A percentile compares a stretch with the other conserved stretches of the same genome.
phyloP scores from a whole-genome alignment of 2,888 invertebrate species.

The Acleris cristana region DNA sequence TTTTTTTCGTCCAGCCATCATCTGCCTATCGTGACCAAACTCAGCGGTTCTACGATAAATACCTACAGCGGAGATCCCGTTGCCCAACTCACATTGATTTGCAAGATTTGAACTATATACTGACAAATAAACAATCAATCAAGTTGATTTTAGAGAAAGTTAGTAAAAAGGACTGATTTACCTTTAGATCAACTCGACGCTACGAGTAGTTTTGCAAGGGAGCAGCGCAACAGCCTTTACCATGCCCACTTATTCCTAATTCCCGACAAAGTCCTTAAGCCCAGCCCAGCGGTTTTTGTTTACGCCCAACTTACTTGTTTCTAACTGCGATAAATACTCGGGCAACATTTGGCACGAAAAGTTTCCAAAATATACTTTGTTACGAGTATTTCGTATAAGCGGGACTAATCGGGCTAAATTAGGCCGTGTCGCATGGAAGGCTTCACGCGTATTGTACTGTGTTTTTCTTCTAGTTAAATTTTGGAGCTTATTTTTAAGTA shows the following conservation, averaged over 20 bases:
- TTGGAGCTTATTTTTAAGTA: no score
- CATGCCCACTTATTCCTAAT: not conserved
- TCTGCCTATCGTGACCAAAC: no score
- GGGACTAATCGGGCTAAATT: constrained; percentile 18
- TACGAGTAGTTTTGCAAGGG: not conserved
- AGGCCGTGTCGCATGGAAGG: constrained; percentile 5
- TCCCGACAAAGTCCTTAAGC: constrained; percentile 18
- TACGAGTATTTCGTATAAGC: constrained; percentile 16
- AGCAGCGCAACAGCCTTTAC: constrained; percentile 9
- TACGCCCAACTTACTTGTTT: constrained; percentile 25
- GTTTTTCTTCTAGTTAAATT: no score
- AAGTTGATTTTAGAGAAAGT: not conserved
- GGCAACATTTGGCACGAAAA: constrained; percentile 33
- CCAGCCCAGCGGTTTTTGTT: constrained; percentile 26
- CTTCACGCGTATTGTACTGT: not conserved
- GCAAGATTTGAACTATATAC: no score
- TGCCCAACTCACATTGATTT: no score
- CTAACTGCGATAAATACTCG: constrained; percentile 31
- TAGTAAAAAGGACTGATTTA: not conserved
- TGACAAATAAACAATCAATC: no score
- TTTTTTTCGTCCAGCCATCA: no score
- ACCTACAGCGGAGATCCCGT: no score
- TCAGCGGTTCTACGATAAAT: no score
- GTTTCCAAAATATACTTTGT: constrained; percentile 20
- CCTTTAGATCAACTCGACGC: not conserved